These are phyloP conservation scores for Neoniphon sammara DNA, from an alignment of 2,797 vertebrate species.

Conservation along the genomic window DNA sequence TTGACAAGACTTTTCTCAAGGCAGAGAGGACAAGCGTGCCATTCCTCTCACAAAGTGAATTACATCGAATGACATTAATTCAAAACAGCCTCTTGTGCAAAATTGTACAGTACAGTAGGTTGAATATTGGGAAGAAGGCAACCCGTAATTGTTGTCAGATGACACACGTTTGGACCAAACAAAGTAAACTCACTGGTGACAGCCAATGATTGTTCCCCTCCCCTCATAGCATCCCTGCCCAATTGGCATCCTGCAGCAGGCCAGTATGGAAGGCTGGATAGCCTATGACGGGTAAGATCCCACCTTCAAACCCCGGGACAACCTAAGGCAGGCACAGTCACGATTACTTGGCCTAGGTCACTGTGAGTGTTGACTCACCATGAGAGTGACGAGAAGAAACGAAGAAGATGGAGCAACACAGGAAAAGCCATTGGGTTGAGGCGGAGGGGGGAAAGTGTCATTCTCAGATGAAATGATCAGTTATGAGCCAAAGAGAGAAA, in stretches of 20 bases:
- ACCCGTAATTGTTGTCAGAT: constrained; percentile 36
- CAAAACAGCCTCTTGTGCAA: constrained; percentile 39
- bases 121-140: constrained; percentile 49
- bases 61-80: constrained; percentile 22
- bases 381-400: constrained; percentile 42
- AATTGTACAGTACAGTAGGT: constrained; percentile 44
- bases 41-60: constrained; percentile 6
- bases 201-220: constrained; percentile 63
- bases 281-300: constrained; percentile 99
- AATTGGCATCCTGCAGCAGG: constrained; percentile 72
- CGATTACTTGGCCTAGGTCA: constrained; percentile 85
- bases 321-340: constrained; percentile 99
- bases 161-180: constrained; percentile 65
- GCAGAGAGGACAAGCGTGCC: not conserved
- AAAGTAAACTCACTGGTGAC: constrained; percentile 44
- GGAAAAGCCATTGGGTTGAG: constrained; percentile 72
- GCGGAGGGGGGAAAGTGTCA: constrained; percentile 62
- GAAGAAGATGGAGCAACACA: constrained; percentile 61
- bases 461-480: constrained; percentile 45
- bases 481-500: constrained; percentile 56
- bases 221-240: constrained; percentile 63
- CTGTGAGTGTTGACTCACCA: constrained; percentile 61
- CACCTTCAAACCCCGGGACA: constrained; percentile 87
- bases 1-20: not conserved
- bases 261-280: constrained; percentile 93